Percentiles rank a stretch among this genome's conserved stretches.
These are phyloP conservation scores for Astropecten irregularis DNA, from an alignment of 53 echinoderm and acorn worm species.

Conservation along the genomic window DNA sequence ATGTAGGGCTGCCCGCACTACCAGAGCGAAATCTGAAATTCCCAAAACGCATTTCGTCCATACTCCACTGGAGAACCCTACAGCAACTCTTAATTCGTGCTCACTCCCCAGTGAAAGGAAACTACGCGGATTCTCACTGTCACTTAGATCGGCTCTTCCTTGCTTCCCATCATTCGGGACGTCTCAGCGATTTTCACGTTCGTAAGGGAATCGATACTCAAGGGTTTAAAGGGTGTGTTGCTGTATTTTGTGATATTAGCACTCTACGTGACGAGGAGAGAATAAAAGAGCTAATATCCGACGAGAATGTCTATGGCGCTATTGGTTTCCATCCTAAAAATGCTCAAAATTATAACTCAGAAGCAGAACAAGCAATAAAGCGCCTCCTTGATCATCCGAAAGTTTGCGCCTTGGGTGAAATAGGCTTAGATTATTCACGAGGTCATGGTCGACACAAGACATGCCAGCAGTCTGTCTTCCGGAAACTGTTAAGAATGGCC, in stretches of 20 bases:
- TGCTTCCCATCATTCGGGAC: neutral
- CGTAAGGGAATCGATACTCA: neutral
- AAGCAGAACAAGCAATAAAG: neutral
- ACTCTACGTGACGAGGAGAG: neutral
- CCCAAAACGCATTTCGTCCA: neutral
- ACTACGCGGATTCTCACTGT: neutral
- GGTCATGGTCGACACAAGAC: neutral
- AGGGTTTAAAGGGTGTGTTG: neutral
- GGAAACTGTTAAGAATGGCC: neutral
- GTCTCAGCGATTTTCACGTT: neutral
- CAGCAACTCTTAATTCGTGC: neutral
- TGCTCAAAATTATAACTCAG: neutral
- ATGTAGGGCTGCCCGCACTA: neutral
- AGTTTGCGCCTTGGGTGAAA: neutral
- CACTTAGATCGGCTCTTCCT: neutral
- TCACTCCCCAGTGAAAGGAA: neutral
- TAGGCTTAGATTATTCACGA: neutral
- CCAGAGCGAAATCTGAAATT: neutral
- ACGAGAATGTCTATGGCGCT: neutral
- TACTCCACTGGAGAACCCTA: conserved; percentile 31
- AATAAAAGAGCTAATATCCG: neutral
- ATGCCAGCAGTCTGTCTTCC: neutral
- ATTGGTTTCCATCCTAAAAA: conserved; percentile 5
- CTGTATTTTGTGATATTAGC: conserved; percentile 1
- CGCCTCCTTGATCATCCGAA: neutral